Evolutionary conservation across 2,797 vertebrate genomes (phyloP), one percentile per base, ranked within the genome.

Genomic region (Perodicticus potto): DNA sequence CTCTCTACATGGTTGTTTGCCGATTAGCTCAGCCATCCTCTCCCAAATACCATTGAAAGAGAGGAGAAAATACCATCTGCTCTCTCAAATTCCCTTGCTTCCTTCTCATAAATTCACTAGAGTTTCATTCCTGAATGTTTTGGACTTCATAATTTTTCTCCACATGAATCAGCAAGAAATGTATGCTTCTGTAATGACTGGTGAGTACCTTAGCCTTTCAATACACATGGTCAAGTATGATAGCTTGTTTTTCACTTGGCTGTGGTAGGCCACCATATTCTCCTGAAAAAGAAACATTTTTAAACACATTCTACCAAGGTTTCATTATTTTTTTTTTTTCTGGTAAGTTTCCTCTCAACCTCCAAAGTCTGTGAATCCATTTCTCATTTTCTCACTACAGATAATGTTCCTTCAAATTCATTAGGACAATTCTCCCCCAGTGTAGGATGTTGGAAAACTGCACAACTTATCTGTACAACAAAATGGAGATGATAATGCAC

Each of bases 211-310:
- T 32, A 78, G 63, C 7, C 78, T 90, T 65, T 91, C 13, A 86
- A 72, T 23, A 63, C 6, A 86, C 34, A 53, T 17, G 55, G n/a
- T 80, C 40, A 86, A 19, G 65, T 55, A 40, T 43, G 76, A 73
- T 17, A 91, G n/a, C 27, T 27, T 73, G 65, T 45, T 94, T 86
- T 86, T 91, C 93, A 70, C 55, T 61, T 89, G 27, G 32, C 49
- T 27, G n/a, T 72, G 55, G 55, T 43, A 61, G 40, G 74, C 43
- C 1, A 11, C 43, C 65, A 43, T 27, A 55, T 72, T 63, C 22
- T 29, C 43, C 55, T 63, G 25, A n/a, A 25, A 49, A 43, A 20
- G 8, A 29, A 55, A 72, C 55, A 9, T 43, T 23, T 80, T 29
- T 40, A 70, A 90, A 90, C 34, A 23, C n/a, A 29, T 17, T 34